These are phyloP conservation scores for Hippopotamus amphibius DNA, from an alignment of 2,113 vertebrate species.

Conservation along the genomic window DNA sequence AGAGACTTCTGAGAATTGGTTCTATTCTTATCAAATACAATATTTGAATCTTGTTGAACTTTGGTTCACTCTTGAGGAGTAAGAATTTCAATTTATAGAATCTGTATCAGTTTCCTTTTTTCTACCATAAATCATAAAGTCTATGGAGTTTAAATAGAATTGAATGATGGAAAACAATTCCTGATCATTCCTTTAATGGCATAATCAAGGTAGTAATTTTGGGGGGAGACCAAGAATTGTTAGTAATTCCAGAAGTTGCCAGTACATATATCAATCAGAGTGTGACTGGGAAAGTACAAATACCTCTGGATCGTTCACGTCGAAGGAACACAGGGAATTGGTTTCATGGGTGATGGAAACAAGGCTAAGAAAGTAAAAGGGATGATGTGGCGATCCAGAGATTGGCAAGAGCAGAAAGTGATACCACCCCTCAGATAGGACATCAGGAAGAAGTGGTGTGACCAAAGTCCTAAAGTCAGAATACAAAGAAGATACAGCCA, in stretches of 20 bases:
- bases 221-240: slow-evolving; percentile 4
- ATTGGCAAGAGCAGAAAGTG: background rate
- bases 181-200: background rate
- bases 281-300: background rate
- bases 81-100: background rate
- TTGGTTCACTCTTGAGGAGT: background rate
- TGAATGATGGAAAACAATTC: slow-evolving; percentile 29
- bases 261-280: background rate
- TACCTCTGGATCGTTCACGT: background rate
- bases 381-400: background rate
- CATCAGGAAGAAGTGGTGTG: background rate
- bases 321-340: slow-evolving; percentile 17
- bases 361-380: slow-evolving; percentile 43
- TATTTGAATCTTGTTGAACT: slow-evolving; percentile 10
- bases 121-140: background rate
- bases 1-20: background rate
- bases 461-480: background rate
- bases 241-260: background rate
- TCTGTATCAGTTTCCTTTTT: slow-evolving; percentile 25
- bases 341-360: background rate
- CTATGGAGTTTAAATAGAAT: background rate
- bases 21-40: slow-evolving; percentile 1
- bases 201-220: background rate
- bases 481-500: background rate
- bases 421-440: background rate